These are phyloP conservation scores for Polia nebulosa DNA, from an alignment of 2,888 invertebrate genomes.

Conservation along the genomic window DNA sequence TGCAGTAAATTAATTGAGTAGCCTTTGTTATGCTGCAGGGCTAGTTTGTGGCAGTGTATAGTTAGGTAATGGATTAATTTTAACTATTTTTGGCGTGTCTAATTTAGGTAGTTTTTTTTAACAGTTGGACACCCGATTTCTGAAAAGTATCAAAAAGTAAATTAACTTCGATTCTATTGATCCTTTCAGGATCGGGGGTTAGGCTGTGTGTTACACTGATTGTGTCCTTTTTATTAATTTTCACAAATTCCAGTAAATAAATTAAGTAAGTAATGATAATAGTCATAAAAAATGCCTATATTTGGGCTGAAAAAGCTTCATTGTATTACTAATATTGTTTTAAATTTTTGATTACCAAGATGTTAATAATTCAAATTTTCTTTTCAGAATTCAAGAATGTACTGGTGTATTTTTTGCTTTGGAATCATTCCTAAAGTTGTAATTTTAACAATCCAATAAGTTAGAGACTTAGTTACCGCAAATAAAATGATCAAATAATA, in stretches of 20 bases:
- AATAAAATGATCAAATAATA: conserved; percentile 9
- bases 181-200: neutral
- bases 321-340: conserved; percentile 8
- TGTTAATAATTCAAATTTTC: conserved; percentile 63
- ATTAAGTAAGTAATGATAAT: neutral
- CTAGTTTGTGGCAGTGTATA: conserved; percentile 4
- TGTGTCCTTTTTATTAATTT: neutral
- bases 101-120: conserved; percentile 2
- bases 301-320: conserved; percentile 16
- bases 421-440: conserved; percentile 78
- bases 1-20: conserved; percentile 10
- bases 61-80: neutral
- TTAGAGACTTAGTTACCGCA: neutral
- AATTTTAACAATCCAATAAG: neutral
- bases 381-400: conserved; percentile 89
- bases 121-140: neutral
- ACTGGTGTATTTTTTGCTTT: conserved; percentile 86
- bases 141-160: neutral
- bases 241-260: neutral
- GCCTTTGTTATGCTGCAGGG: conserved; percentile 7
- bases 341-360: conserved; percentile 15
- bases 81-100: neutral
- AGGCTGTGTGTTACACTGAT: neutral
- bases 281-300: too few species aligned
- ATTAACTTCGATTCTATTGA: neutral